Evolutionary conservation across 23 tunicate species (phyloP), one percentile per base, ranked within the genome.

Genomic region (Styela plicata): DNA sequence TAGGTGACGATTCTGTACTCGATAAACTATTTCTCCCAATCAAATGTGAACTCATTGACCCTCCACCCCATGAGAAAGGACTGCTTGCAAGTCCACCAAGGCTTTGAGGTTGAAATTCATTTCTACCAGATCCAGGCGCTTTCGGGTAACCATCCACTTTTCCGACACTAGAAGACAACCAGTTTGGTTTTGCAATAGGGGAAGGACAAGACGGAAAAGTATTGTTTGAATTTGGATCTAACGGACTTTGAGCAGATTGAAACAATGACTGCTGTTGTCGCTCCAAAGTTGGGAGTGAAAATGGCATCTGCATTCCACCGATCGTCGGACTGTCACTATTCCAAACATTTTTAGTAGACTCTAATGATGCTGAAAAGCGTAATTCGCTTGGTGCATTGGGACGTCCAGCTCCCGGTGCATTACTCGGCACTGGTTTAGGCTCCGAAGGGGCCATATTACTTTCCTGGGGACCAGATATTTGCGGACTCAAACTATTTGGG

Each of bases 61-160:
- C 86, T 0, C 61, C 36, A 27, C 91, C 91, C 94, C 94, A 89
- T 3, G 94, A 73, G 61, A 63, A 66, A 2, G 87, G 88, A 36
- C 74, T 77, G 19, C 83, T 79, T 3, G 30, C 52, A 32, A 63
- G 19, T 0, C 89, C 84, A 52, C 83, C 84, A 3, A 73, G 74
- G 32, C 70, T 76, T 22, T 84, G 74, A 36, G 66, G 74, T 23
- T 57, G 83, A 27, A 73, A 74, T 22, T 71, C 78, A 31, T 80
- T 78, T 22, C 89, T 67, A 69, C 89, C 97, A 2, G 97, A 85
- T 16, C 89, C 90, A 23, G 90, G 90, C 2, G 90, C 89, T 69
- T 83, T 91, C 35, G 86, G 80, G 33, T 57, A 33, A 2, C 31
- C 33, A 1, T 36, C 79, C 31, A 32, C 69, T 76, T 82, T 87